phyloP scores from a whole-genome alignment of 1,140 invertebrate species.

The Cylas formicarius region DNA sequence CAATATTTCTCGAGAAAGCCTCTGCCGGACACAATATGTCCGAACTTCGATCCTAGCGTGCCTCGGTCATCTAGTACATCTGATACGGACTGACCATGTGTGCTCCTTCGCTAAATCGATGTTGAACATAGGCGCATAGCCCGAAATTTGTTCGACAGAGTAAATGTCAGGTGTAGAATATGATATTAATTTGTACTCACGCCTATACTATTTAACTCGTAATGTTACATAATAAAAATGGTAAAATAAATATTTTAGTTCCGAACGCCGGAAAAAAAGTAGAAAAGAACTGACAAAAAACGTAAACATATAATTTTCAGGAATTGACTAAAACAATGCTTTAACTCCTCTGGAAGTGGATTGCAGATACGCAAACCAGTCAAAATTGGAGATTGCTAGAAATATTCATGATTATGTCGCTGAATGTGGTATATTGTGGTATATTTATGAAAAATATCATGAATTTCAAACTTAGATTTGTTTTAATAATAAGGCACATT shows the following conservation, averaged over 20 bases:
- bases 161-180: conserved; percentile 5
- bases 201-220: background rate
- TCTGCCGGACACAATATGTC: background rate
- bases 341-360: too few relatives aligned
- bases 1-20: background rate
- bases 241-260: conserved; percentile 22
- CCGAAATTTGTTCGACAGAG: too few relatives aligned
- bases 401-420: too few relatives aligned
- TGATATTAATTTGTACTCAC: conserved; percentile 7
- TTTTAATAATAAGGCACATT: too few relatives aligned
- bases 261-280: too few relatives aligned
- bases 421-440: too few relatives aligned
- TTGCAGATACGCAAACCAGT: too few relatives aligned
- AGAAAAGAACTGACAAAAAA: conserved; percentile 16
- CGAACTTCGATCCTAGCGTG: background rate
- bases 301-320: too few relatives aligned
- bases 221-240: conserved; percentile 2
- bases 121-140: background rate
- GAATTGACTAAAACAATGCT: too few relatives aligned
- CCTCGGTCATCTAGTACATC: conserved; percentile 21
- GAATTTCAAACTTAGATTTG: too few relatives aligned
- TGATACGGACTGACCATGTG: conserved; percentile 39
- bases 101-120: conserved; percentile 14
- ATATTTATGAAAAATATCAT: too few relatives aligned
- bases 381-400: too few relatives aligned